Conservation (phyloP, 2,113 vertebrate genomes). For the Saguinus imperator region DNA sequence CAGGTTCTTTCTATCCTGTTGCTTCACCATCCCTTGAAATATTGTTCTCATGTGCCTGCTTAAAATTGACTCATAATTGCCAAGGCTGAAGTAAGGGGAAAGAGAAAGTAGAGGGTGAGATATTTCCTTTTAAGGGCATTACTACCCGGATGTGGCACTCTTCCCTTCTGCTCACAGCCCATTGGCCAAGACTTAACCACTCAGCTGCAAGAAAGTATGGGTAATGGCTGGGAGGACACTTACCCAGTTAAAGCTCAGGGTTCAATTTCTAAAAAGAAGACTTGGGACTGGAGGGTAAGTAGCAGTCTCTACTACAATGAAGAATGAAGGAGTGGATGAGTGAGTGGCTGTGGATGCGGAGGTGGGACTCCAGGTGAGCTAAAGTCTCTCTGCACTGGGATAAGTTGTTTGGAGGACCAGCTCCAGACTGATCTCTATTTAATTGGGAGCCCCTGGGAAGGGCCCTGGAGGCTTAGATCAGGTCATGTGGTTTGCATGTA, state of each 20-base stretch:
- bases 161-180: background rate
- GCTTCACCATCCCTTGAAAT: too few relatives aligned
- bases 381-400: background rate
- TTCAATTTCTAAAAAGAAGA: background rate
- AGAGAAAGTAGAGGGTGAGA: too few relatives aligned
- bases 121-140: too few relatives aligned
- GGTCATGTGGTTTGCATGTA: background rate
- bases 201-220: background rate
- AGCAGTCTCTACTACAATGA: background rate
- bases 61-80: too few relatives aligned
- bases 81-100: too few relatives aligned
- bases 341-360: background rate
- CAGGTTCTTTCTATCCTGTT: too few relatives aligned
- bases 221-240: background rate
- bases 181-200: background rate
- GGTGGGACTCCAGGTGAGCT: background rate
- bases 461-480: background rate
- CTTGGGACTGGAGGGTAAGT: background rate
- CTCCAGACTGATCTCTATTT: too few relatives aligned
- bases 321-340: background rate
- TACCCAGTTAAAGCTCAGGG: background rate
- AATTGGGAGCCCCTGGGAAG: background rate
- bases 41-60: too few relatives aligned
- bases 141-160: background rate
- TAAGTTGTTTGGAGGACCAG: too few relatives aligned